These are phyloP conservation scores for Alligator sinensis DNA, from an alignment of 2,113 vertebrate species.

Conservation along the genomic window DNA sequence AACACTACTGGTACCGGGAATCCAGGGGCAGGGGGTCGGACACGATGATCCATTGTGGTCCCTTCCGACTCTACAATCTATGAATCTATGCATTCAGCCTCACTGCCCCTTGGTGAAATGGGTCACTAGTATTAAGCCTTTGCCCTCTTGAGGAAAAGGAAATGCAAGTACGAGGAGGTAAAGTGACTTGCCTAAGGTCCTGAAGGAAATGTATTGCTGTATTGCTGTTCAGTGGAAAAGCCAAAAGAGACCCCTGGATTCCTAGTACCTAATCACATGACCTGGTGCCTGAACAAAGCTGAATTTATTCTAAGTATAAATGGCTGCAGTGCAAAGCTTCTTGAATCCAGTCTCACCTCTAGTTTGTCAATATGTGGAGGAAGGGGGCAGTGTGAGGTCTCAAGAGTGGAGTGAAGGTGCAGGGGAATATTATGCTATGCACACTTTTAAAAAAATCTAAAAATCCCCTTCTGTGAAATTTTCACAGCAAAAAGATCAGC, in stretches of 20 bases:
- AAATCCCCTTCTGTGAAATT: neutral
- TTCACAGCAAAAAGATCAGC: neutral
- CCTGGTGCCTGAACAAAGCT: neutral
- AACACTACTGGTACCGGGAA: neutral
- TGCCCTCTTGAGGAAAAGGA: neutral
- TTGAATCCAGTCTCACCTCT: neutral
- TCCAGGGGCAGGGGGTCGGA: no score
- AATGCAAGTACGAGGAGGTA: neutral
- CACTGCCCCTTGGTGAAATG: no score
- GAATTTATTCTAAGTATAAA: neutral
- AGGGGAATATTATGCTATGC: neutral
- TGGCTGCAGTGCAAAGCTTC: neutral
- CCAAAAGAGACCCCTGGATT: neutral
- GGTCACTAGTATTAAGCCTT: no score
- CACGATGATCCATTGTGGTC: no score
- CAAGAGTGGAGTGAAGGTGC: neutral
- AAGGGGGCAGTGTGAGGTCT: neutral
- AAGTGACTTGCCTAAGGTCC: neutral
- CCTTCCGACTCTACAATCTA: no score
- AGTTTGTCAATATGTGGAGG: neutral
- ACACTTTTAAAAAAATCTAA: neutral
- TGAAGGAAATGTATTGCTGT: neutral
- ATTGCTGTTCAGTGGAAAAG: neutral
- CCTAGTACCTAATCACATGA: neutral
- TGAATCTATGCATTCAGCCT: neutral